Conservation (phyloP, 2,888 invertebrate species). For the Clivina fossor region DNA sequence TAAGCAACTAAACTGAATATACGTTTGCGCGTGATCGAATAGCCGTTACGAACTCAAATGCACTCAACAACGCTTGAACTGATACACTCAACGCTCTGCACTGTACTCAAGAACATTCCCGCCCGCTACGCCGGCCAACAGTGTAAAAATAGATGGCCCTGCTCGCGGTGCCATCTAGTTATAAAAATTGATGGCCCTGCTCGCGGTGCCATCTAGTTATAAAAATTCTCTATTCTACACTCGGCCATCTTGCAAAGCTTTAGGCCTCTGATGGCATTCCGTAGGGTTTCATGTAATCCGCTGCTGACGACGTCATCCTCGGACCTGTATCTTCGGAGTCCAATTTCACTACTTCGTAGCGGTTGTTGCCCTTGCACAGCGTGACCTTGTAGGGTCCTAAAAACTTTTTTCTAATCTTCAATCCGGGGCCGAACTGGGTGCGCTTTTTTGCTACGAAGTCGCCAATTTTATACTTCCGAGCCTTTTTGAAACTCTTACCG, state of each 20-base stretch:
- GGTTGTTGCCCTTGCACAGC: constrained; percentile 35
- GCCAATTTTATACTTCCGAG: constrained; percentile 32
- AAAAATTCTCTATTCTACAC: constrained; percentile 3
- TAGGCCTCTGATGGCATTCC: constrained; percentile 26
- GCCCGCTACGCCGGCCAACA: too few relatives aligned
- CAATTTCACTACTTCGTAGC: constrained; percentile 35
- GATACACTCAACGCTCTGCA: too few relatives aligned
- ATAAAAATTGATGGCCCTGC: too few relatives aligned
- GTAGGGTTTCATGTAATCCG: constrained; percentile 36
- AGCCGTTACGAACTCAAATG: too few relatives aligned
- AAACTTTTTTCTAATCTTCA: constrained; percentile 38
- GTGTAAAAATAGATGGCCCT: too few relatives aligned
- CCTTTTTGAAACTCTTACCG: constrained; percentile 25
- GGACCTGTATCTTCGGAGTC: constrained; percentile 37
- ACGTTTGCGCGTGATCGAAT: too few relatives aligned
- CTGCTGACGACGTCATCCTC: constrained; percentile 31
- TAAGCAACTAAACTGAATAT: too few relatives aligned
- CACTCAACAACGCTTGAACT: too few relatives aligned
- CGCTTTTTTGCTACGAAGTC: constrained; percentile 37
- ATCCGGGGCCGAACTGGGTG: constrained; percentile 38
- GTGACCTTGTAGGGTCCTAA: constrained; percentile 39
- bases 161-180: too few relatives aligned
- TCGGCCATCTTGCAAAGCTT: constrained; percentile 23
- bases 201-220: too few relatives aligned
- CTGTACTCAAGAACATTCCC: too few relatives aligned